A percentile compares a stretch with the other conserved stretches of the same genome.
These are phyloP conservation scores for Corythucha ciliata DNA, from an alignment of 2,888 invertebrate genomes.

Conservation along the genomic window DNA sequence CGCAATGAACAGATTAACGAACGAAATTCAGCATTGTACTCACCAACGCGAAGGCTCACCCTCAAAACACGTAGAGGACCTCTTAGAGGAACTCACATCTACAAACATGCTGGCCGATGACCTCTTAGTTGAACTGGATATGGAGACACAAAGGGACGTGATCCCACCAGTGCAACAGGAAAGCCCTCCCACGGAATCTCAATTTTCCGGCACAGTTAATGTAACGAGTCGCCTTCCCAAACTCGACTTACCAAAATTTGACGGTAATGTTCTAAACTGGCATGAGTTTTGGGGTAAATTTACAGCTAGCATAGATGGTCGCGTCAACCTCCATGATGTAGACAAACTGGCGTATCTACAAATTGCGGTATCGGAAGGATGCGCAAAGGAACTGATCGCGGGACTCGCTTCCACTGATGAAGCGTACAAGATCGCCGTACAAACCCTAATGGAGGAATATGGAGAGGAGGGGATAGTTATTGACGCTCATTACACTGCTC, in stretches of 20 bases:
- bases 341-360: conserved; percentile 8
- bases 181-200: too few species aligned
- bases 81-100: background rate
- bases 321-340: background rate
- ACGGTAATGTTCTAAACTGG: conserved; percentile 1
- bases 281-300: conserved; percentile 8
- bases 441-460: background rate
- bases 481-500: conserved; percentile 1
- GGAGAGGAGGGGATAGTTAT: conserved; percentile 3
- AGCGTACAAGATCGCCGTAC: background rate
- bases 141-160: background rate
- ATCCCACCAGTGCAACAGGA: background rate
- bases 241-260: background rate
- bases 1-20: background rate
- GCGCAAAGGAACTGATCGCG: background rate
- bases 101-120: background rate
- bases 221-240: background rate
- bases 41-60: background rate
- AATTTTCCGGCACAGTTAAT: too few species aligned
- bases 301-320: background rate
- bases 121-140: background rate
- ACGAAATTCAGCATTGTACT: background rate
- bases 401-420: background rate
- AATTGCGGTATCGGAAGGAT: background rate
- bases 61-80: background rate